These are phyloP conservation scores for Antitype chi DNA, from an alignment of 2,888 invertebrate genomes.

Conservation along the genomic window DNA sequence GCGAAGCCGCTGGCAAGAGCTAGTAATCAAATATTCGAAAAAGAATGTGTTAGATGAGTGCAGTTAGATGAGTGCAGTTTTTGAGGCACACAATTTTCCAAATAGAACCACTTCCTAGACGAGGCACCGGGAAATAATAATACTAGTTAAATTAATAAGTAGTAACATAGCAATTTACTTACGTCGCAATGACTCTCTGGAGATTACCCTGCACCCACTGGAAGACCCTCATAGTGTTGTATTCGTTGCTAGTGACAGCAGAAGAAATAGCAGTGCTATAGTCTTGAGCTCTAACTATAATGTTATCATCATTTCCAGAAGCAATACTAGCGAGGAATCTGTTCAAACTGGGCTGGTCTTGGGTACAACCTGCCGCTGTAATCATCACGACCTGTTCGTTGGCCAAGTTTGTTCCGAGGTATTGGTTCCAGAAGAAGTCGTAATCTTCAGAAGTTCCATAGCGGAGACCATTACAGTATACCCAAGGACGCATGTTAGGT, in stretches of 20 bases:
- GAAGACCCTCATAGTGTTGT: conserved; percentile 90
- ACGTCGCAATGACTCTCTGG: conserved; percentile 57
- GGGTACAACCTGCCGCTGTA: conserved; percentile 92
- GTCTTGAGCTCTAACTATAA: conserved; percentile 83
- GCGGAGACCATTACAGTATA: conserved; percentile 94
- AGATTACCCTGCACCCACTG: conserved; percentile 86
- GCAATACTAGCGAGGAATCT: conserved; percentile 78
- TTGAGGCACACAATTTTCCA: not conserved
- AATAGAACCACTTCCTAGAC: not conserved
- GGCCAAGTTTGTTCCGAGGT: conserved; percentile 90
- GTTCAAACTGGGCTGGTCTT: conserved; percentile 80
- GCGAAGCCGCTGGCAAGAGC: too few relatives aligned
- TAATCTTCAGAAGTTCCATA: conserved; percentile 92
- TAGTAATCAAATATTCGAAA: not conserved
- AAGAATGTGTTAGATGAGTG: too few relatives aligned
- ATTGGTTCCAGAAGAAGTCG: conserved; percentile 92
- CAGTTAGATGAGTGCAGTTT: not conserved
- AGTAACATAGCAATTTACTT: conserved; percentile 3
- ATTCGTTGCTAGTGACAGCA: conserved; percentile 89
- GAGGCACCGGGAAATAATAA: not conserved
- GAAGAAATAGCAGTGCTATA: conserved; percentile 82
- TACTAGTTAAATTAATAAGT: too few relatives aligned
- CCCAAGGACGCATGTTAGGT: conserved; percentile 91
- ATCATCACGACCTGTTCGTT: conserved; percentile 93
- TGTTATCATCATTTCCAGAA: conserved; percentile 66